phyloP scores from a whole-genome alignment of 2,888 invertebrate species.

The Andrena bucephala region DNA sequence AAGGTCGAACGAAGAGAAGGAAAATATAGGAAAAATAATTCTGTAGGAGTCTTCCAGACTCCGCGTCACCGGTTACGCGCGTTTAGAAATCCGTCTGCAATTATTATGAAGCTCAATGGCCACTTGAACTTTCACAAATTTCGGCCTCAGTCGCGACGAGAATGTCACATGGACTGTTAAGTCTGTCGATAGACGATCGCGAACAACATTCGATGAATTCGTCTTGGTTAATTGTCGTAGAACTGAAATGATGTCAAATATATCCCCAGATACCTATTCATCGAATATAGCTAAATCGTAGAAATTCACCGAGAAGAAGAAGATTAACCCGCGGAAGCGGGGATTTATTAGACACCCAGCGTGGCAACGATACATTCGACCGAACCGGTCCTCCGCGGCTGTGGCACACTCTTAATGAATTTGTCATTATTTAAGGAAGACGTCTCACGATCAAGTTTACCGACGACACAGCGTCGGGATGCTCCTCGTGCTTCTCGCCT shows the following conservation, averaged over 20 bases:
- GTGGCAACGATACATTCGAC: constrained; percentile 54
- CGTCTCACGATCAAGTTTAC: constrained; percentile 69
- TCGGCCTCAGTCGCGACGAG: too few relatives aligned
- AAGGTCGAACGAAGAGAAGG: too few relatives aligned
- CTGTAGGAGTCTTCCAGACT: too few relatives aligned
- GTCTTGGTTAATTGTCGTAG: neutral
- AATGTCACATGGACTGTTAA: neutral
- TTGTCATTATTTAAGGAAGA: constrained; percentile 76
- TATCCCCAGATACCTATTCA: neutral
- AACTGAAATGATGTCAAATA: constrained; percentile 15
- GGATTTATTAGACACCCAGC: constrained; percentile 60
- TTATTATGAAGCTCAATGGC: too few relatives aligned
- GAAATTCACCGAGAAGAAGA: constrained; percentile 25
- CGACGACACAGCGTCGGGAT: constrained; percentile 49
- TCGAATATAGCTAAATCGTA: neutral
- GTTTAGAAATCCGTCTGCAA: too few relatives aligned
- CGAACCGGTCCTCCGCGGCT: constrained; percentile 73
- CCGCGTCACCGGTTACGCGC: too few relatives aligned
- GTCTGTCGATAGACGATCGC: neutral
- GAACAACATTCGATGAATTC: neutral
- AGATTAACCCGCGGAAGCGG: constrained; percentile 56
- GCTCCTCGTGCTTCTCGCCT: constrained; percentile 36
- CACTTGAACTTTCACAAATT: too few relatives aligned
- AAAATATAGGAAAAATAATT: too few relatives aligned
- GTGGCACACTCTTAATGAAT: constrained; percentile 76